Base-by-base conservation (phyloP, 2,888 invertebrate genomes). In the Archips crataeganus region DNA sequence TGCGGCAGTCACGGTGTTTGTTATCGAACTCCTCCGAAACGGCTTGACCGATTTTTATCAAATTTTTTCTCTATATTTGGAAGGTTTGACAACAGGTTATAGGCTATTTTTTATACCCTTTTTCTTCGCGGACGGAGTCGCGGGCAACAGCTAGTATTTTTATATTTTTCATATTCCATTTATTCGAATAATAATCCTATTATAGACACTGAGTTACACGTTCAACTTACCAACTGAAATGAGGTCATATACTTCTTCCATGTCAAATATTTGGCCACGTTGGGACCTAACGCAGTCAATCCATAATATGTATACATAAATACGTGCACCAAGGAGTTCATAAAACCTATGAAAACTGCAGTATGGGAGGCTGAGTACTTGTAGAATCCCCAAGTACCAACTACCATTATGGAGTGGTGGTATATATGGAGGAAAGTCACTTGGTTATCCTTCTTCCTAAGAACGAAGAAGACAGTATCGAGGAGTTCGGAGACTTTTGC, bases 401-500 rank as follows among this genome's bases (percentile, higher is more conserved):
- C 84, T 78, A 97, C 97, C 90, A 97, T 97, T 70, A 96, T 89
- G 0, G 96, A 94, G 84, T 98, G 98, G 87, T 98, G 98, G 84
- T 98, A 98, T 1, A 99, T 96, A 85, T 99, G 98, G 39, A 99
- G 95, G 83, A 98, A 98, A 0, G 98, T 96, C 0, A 98, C 96
- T 89, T 98, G 98, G 64, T 95, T 88, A 91, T 95, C 80, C 92
- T 95, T 90, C 89, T 98, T 98, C 63, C 98, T 95, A 78, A 98
- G 87, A 3, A 98, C 97, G 87, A 98, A 98, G 92, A 99, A 98
- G 0, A 98, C 96, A 0, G 97, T 98, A 83, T 98, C 98, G 61
- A 97, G 82, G 0, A 98, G 94, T 85, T 98, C 98, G 0, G 96
- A 94, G 8, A 97, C 90, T 89, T 98, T 98, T 1, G 97, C 97